Evolutionary conservation across 1,140 invertebrate genomes (phyloP), one percentile per base, ranked within the genome.

Genomic region (Drosophila carrolli): DNA sequence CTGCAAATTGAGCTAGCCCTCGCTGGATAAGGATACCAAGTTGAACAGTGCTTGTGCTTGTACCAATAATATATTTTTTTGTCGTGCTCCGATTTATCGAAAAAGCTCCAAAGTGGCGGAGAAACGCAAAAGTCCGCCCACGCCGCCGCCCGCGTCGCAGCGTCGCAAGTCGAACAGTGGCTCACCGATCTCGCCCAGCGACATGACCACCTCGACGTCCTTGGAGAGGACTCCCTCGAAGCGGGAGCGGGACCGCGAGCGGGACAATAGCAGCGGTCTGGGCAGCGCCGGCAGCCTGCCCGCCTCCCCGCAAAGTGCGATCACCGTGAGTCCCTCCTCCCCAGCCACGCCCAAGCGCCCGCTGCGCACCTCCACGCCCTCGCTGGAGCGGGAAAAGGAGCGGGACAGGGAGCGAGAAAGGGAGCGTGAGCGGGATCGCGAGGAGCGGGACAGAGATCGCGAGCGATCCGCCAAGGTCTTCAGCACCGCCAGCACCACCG

Each of bases 41-140:
- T 9, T 9, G 13, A 14, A 48, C 11, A 27, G 35, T 54, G 35
- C 46, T 51, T 35, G 48, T 35, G 48, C 13, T n/a, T n/a, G 16
- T 29, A 5, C 8, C 3, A 14, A 10, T 23, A 23, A 29, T 54
- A 14, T 41, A 29, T 32, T 75, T 66, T 65, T 63, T 75, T 75
- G 35, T 13, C 60, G 57, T 74, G 56, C 38, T 60, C 54, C 60
- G 55, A 5, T 32, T 32, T 38, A 2, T 5, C 32, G 16, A 58
- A 56, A 29, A 59, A 40, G 70, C 80, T 50, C 71, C 88, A 92
- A 91, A 91, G 91, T 92, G 91, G 91, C 91, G 90, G 91, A 92
- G 61, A 92, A 92, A 92, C 82, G 89, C 58, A 92, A 92, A 54
- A 89, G 85, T 67, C 70, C 83, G 40, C 68, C 89, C 48, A 90